Evolutionary conservation across 2,888 invertebrate species (phyloP).

Genomic region (Campoletis raptor): DNA sequence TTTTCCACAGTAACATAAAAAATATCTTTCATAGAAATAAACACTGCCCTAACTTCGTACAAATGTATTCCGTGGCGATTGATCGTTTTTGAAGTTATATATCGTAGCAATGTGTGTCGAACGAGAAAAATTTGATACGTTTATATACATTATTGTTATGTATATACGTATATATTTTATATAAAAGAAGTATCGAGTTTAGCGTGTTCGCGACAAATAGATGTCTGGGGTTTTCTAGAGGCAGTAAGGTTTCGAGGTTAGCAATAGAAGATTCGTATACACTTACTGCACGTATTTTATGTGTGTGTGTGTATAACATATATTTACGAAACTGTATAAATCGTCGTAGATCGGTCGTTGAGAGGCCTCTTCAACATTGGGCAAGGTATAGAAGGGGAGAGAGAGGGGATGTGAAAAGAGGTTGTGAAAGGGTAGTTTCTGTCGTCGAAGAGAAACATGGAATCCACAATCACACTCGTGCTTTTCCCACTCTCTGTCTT

Average conservation of each 20-base stretch:
- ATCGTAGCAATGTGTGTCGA: conserved; percentile 4
- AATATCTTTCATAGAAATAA: not conserved
- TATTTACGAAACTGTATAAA: conserved; percentile 31
- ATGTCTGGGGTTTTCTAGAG: conserved; percentile 24
- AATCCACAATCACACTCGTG: conserved; percentile 49
- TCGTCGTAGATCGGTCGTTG: conserved; percentile 39
- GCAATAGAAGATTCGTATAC: not conserved
- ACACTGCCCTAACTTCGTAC: not conserved
- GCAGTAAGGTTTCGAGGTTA: not conserved
- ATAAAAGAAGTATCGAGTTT: conserved; percentile 22
- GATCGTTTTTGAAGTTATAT: not conserved
- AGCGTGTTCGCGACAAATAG: conserved; percentile 56
- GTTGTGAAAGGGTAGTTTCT: conserved; percentile 35
- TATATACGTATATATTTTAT: conserved; percentile 19
- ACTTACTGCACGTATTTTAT: not conserved
- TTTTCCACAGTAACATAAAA: not conserved
- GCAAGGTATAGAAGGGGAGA: not conserved
- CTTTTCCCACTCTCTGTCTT: conserved; percentile 5
- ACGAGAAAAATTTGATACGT: conserved; percentile 25
- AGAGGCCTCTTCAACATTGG: not conserved
- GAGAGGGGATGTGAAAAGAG: conserved; percentile 5
- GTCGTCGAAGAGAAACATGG: conserved; percentile 27
- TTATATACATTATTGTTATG: conserved; percentile 18
- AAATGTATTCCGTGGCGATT: not conserved
- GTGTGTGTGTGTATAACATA: not conserved